Conservation (phyloP, 1,140 invertebrate genomes). For the Bombus difficillimus region DNA sequence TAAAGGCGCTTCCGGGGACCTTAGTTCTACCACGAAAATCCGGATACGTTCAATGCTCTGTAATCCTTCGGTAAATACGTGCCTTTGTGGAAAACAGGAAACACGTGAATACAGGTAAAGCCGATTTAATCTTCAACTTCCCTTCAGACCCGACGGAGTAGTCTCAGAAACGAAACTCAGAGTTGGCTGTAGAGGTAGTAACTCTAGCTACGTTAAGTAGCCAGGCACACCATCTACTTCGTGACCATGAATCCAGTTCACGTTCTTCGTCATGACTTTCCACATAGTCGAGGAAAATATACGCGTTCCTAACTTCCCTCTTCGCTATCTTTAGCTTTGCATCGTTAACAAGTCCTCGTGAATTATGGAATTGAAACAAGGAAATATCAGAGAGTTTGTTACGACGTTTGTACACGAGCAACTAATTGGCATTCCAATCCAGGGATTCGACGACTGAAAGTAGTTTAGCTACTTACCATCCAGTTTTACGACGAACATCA, state of each 20-base stretch:
- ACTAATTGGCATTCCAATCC: not conserved
- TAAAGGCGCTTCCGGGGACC: not conserved
- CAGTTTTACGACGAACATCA: constrained; percentile 4
- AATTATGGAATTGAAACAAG: not conserved
- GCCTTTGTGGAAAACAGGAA: constrained; percentile 30
- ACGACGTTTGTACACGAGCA: not conserved
- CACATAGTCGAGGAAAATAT: not conserved
- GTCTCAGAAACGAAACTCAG: constrained; percentile 32
- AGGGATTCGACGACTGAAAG: not conserved
- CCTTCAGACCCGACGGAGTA: not conserved
- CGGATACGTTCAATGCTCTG: constrained; percentile 5
- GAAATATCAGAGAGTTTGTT: not conserved
- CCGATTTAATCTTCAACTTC: constrained; percentile 41
- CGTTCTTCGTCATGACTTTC: not conserved
- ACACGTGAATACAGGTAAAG: constrained; percentile 29
- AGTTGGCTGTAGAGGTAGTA: not conserved
- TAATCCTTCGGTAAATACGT: constrained; percentile 37
- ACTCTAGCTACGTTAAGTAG: not conserved
- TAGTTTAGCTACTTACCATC: not conserved
- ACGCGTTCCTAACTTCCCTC: not conserved
- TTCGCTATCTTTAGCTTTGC: not conserved
- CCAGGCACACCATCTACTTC: not conserved
- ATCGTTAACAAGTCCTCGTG: not conserved
- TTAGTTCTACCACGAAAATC: not conserved
- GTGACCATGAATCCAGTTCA: constrained; percentile 4